Conservation (phyloP, 1,140 invertebrate species). For the Chelonus insularis region DNA sequence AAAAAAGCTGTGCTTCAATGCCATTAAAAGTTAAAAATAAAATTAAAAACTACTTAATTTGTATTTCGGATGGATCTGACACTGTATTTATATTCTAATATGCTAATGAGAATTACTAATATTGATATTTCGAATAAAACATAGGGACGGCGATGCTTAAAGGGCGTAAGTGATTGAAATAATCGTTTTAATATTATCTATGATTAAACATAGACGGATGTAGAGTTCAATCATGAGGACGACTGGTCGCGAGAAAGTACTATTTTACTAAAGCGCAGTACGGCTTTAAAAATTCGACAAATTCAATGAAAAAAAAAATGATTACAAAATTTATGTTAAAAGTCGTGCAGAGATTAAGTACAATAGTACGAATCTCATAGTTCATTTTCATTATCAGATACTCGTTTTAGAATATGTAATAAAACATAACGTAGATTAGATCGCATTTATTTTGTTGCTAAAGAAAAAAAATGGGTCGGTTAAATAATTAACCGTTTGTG, state of each 20-base stretch:
- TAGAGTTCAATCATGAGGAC: conserved; percentile 11
- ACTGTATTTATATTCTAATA: not conserved
- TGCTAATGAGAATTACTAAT: too few species aligned
- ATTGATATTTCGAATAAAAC: not conserved
- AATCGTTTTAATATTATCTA: conserved; percentile 29
- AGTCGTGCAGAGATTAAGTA: conserved; percentile 1
- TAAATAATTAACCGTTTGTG: not conserved
- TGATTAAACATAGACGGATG: conserved; percentile 26
- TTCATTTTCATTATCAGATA: conserved; percentile 54
- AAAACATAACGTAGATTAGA: conserved; percentile 18
- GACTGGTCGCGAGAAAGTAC: conserved; percentile 6
- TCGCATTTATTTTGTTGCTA: conserved; percentile 24
- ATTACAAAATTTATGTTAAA: not conserved
- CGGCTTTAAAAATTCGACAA: not conserved
- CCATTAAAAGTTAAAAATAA: too few species aligned
- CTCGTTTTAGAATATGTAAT: conserved; percentile 29
- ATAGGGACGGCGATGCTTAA: conserved; percentile 21
- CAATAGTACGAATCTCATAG: conserved; percentile 42
- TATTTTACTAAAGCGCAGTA: conserved; percentile 8
- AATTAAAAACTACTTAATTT: not conserved
- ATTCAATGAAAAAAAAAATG: not conserved
- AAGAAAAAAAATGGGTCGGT: not conserved
- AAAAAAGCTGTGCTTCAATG: conserved; percentile 4
- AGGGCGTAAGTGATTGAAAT: conserved; percentile 18
- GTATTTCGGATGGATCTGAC: conserved; percentile 14